Conservation (phyloP, 2,113 vertebrate species). For the Megaceryle torquata region DNA sequence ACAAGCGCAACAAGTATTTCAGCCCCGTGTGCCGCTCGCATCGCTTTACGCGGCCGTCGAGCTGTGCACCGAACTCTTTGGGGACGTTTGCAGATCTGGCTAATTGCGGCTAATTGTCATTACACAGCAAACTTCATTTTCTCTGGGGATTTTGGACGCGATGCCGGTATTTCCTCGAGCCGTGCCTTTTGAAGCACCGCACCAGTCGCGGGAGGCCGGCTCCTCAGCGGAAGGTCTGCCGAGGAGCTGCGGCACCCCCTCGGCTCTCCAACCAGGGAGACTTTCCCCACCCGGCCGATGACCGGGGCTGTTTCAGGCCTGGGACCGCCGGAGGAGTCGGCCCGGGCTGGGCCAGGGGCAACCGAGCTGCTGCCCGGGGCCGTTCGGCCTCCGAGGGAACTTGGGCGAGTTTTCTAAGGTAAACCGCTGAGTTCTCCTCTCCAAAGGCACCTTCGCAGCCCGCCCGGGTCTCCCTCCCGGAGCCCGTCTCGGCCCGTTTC, state of each 20-base stretch:
- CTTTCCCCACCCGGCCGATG: neutral
- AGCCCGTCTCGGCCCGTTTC: neutral
- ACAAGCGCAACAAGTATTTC: rapidly evolving
- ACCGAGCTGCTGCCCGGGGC: neutral
- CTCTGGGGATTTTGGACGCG: neutral
- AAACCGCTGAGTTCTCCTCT: neutral
- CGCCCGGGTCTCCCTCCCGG: neutral
- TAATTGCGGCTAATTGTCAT: neutral
- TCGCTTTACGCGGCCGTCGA: rapidly evolving
- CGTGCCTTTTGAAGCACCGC: rapidly evolving
- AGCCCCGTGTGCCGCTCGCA: rapidly evolving
- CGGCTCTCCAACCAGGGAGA: neutral
- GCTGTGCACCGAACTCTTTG: rapidly evolving
- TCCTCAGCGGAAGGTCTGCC: too few species aligned
- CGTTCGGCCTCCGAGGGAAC: neutral
- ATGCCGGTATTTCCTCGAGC: neutral
- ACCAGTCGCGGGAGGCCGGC: neutral
- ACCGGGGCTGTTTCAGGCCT: too few species aligned
- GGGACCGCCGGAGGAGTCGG: neutral
- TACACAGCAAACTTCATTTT: neutral
- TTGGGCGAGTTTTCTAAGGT: neutral
- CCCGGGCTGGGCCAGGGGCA: neutral
- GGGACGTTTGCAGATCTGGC: neutral
- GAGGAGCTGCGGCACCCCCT: neutral
- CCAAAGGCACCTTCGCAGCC: neutral